Evolutionary conservation across 1,140 invertebrate species (phyloP).

Genomic region (Trinorchestia longiramus): DNA sequence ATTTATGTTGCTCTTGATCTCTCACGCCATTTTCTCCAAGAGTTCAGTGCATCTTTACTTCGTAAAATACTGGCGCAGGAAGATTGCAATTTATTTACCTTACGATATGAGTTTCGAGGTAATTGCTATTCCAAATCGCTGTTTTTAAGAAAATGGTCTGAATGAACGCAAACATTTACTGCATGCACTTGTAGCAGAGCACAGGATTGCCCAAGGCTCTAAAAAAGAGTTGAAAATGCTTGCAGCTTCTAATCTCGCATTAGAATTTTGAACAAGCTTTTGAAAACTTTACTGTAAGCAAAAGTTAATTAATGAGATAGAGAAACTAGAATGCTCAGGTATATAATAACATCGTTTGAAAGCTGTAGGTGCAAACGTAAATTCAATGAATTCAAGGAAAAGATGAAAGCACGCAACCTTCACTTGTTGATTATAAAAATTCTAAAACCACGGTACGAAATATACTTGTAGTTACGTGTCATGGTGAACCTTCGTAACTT

Average conservation of each 20-base stretch:
- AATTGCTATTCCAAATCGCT: background rate
- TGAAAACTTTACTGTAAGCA: background rate
- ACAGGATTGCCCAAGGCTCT: no score
- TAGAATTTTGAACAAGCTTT: background rate
- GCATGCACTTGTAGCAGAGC: background rate
- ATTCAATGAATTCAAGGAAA: no score
- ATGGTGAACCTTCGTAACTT: no score
- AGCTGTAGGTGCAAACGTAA: no score
- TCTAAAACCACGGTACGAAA: no score
- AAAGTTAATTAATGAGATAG: background rate
- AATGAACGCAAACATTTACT: background rate
- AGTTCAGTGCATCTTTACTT: background rate
- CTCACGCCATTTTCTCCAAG: background rate
- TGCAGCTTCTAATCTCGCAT: background rate
- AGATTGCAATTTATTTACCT: background rate
- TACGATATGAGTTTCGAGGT: background rate
- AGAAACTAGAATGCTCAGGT: background rate
- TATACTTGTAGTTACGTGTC: no score
- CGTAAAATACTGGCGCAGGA: background rate
- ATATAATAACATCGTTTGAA: no score
- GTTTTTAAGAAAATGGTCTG: background rate
- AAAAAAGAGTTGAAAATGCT: no score
- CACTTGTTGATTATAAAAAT: no score
- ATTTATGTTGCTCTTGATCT: background rate
- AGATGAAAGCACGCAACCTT: no score